A percentile compares a stretch with the other conserved stretches of the same genome.
Evolutionary conservation across 2,797 vertebrate species (phyloP).

Genomic region (Amphiprion clarkii): DNA sequence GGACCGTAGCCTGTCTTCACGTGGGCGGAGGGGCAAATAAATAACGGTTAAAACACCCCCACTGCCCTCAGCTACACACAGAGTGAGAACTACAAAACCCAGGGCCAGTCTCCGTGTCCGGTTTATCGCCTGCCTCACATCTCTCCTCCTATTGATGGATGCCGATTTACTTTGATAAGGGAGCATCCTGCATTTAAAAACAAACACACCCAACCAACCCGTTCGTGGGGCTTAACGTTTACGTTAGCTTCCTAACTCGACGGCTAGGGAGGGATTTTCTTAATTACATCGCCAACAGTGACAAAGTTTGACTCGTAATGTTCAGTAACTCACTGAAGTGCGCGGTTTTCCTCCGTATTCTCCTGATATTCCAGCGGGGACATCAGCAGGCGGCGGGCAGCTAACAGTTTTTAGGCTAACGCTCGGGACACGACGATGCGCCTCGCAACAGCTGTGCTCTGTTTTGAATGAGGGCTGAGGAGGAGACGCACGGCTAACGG

Average conservation of each 20-base stretch:
- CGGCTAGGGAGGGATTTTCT: conserved; percentile 18
- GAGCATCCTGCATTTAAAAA: conserved; percentile 60
- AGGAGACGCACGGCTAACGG: conserved; percentile 81
- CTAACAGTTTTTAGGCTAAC: conserved; percentile 47
- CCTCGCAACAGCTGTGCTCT: conserved; percentile 83
- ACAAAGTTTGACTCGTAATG: conserved; percentile 33
- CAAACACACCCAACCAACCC: conserved; percentile 63
- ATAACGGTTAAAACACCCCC: background rate
- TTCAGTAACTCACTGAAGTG: conserved; percentile 59
- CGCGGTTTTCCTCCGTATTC: conserved; percentile 30
- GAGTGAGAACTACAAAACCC: background rate
- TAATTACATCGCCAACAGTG: conserved; percentile 4
- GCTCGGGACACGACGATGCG: conserved; percentile 53
- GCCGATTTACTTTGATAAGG: conserved; percentile 40
- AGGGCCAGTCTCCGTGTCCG: too few species aligned
- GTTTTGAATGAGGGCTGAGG: conserved; percentile 83
- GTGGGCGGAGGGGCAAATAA: conserved; percentile 34
- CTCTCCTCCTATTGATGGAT: conserved; percentile 18
- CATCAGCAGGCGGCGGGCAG: conserved; percentile 51
- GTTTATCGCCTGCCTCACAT: background rate
- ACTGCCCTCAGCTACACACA: background rate
- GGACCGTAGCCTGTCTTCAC: conserved; percentile 37
- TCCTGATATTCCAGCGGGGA: conserved; percentile 55
- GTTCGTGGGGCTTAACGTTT: conserved; percentile 27
- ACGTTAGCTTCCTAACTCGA: conserved; percentile 65